A percentile compares a stretch with the other conserved stretches of the same genome.
These are phyloP conservation scores for Rana temporaria DNA, from an alignment of 2,113 vertebrate species.

Conservation along the genomic window DNA sequence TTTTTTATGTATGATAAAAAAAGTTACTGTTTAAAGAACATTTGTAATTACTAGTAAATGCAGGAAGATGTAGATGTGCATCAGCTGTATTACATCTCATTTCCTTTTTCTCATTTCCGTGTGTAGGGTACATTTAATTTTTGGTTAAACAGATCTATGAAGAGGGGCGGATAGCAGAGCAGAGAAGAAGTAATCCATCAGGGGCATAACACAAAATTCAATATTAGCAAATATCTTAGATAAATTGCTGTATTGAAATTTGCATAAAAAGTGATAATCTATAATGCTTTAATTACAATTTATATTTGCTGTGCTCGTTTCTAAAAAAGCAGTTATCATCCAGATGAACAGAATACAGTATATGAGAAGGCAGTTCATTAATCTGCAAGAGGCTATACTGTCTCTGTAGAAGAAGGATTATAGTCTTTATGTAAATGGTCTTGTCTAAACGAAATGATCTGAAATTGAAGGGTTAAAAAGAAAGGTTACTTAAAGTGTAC, in stretches of 20 bases:
- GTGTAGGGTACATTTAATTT: conserved; percentile 11
- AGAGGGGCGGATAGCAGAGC: neutral
- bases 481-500: too few species aligned
- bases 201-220: conserved; percentile 34
- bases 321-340: conserved; percentile 4
- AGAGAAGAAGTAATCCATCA: conserved; percentile 28
- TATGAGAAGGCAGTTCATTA: neutral
- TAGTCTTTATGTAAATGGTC: too few species aligned
- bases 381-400: neutral
- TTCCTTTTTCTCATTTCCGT: neutral
- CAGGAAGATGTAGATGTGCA: too few species aligned
- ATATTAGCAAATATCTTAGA: conserved; percentile 41
- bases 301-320: conserved; percentile 29
- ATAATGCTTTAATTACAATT: conserved; percentile 44
- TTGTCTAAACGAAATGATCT: too few species aligned
- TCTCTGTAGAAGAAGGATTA: neutral
- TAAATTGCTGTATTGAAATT: conserved; percentile 41
- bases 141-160: conserved; percentile 11
- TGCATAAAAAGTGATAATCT: conserved; percentile 24
- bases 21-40: too few species aligned
- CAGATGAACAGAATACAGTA: conserved; percentile 6
- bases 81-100: neutral
- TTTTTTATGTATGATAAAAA: too few species aligned
- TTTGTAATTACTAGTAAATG: too few species aligned
- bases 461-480: too few species aligned